Base-by-base conservation (phyloP, 64 coral and sea anemone genomes). In the Porites australiensis region DNA sequence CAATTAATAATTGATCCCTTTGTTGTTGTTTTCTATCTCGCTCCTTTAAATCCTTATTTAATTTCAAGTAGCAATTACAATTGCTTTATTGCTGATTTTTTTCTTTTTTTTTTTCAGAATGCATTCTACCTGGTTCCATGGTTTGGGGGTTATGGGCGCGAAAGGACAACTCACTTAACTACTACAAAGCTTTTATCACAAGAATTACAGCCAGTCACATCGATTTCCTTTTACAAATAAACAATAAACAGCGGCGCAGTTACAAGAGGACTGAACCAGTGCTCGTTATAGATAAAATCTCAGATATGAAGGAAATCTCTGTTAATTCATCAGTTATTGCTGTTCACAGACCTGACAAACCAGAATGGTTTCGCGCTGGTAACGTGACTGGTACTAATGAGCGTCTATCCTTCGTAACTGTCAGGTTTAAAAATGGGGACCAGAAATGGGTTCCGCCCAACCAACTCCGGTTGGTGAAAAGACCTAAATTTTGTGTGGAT, bases 91-190 rank as follows among this genome's bases (percentile, higher is more conserved):
- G 1, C 27, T 37, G 27, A 37, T 37, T 37, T 37, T 37, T n/a
- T n/a, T n/a, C n/a, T n/a, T n/a, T 46, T 50, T 23, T 49, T 46
- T 37, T 0, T 54, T 87, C 5, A 90, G 89, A 73, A 4, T 90
- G 89, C 44, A 60, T 90, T n/a, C 27, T 59, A 49, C 63, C 72
- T 79, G 77, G 77, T 70, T 70, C 77, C 16, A 11, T 90, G 18
- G 11, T 82, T 58, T 77, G 58, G 64, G 77, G 77, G 70, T 72
- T 77, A 44, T 73, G 74, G 70, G 10, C 3, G 1, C 14, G 2
- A 15, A 53, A 89, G 0, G 2, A 21, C 19, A 14, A 44, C 23
- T 14, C 59, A 0, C 0, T 23, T n/a, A 61, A 72, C 74, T 90
- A 90, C 78, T 69, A 53, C 45, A 50, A 44, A 15, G 89, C 15